Conservation (phyloP, 2,797 vertebrate species). For the Sebastes trivittatus region DNA sequence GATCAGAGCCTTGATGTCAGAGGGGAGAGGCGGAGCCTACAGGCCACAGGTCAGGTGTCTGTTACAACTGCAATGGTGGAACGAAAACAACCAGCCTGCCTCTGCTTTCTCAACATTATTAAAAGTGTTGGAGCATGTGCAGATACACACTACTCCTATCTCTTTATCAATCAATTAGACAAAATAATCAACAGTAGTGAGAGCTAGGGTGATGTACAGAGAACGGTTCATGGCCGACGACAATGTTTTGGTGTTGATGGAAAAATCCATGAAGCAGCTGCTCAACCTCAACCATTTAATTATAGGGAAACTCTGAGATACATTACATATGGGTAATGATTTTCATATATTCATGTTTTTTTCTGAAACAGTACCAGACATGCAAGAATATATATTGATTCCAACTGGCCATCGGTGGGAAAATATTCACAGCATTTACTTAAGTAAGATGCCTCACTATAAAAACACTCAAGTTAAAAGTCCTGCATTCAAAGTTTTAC, state of each 20-base stretch:
- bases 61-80: background rate
- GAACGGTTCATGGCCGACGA: background rate
- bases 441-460: background rate
- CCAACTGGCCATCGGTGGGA: background rate
- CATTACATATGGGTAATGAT: background rate
- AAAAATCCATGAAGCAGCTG: background rate
- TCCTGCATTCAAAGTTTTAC: background rate
- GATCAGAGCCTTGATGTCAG: conserved; percentile 83
- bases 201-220: background rate
- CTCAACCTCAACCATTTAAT: conserved; percentile 2
- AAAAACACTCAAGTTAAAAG: background rate
- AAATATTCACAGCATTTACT: background rate
- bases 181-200: background rate
- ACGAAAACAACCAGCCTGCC: background rate
- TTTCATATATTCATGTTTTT: background rate
- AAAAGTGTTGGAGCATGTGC: background rate
- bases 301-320: background rate
- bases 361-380: background rate
- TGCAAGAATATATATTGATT: background rate
- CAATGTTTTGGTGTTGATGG: background rate
- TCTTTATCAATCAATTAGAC: background rate
- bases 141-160: background rate
- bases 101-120: background rate
- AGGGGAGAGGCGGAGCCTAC: conserved; percentile 69
- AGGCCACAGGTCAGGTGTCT: conserved; percentile 75